A percentile compares a stretch with the other conserved stretches of the same genome.
phyloP scores from a whole-genome alignment of 2,113 vertebrate species.

The Halichoeres trimaculatus region DNA sequence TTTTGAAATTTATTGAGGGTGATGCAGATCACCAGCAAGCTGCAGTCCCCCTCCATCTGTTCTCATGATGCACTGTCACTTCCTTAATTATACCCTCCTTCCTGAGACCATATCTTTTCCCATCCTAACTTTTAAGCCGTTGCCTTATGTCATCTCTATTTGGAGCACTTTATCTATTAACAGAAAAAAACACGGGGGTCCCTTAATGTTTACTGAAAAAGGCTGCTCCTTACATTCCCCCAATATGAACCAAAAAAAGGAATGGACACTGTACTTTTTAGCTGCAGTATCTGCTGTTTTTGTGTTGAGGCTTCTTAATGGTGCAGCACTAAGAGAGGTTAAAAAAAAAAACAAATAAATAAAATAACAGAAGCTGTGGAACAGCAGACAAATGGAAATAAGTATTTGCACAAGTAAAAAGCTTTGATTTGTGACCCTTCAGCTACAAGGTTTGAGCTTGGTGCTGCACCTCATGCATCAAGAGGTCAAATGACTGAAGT shows the following conservation, averaged over 20 bases:
- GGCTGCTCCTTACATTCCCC: too few species aligned
- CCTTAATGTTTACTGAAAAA: background rate
- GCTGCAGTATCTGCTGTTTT: background rate
- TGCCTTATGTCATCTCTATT: background rate
- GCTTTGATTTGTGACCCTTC: background rate
- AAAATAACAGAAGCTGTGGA: background rate
- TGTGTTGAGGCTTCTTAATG: background rate
- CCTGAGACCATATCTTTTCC: background rate
- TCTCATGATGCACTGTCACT: background rate
- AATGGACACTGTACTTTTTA: background rate
- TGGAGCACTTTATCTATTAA: background rate
- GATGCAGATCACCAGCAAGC: background rate
- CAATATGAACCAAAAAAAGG: too few species aligned
- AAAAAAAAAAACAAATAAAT: too few species aligned
- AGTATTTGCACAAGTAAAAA: background rate
- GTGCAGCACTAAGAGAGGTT: background rate
- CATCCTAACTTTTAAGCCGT: background rate
- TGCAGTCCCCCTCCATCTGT: background rate
- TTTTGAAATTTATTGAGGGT: slow-evolving; percentile 4
- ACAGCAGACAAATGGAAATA: background rate
- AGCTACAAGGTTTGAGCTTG: background rate
- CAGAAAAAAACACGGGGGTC: background rate
- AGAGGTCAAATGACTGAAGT: background rate
- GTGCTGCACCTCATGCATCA: background rate
- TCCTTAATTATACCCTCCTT: background rate